Evolutionary conservation across 2,888 invertebrate genomes (phyloP), one percentile per base, ranked within the genome.

Genomic region (Hermaeophaga mercurialis): DNA sequence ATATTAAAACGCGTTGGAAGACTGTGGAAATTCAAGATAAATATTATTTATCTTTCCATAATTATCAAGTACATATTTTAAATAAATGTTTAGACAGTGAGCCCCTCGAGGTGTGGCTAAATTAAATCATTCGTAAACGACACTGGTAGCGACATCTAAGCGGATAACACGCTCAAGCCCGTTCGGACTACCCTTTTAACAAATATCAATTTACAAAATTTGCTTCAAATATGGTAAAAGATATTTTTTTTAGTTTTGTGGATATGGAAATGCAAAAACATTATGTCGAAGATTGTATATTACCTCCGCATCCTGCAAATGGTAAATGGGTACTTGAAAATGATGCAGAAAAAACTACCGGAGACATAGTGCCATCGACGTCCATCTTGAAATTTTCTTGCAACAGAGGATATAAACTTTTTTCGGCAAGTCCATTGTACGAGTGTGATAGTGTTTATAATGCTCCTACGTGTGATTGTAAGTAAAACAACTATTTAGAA

Each of bases 291-390:
- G 60, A 62, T 8, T 63, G 63, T 22, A 19, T 38, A 9, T 24
- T 63, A 44, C 63, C 63, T n/a, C 44, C 52, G n/a, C 50, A 48
- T 12, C 63, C 63, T 1, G 17, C 46, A 39, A 59, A 63, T 22
- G 63, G 63, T 3, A 26, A 17, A 36, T 63, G 60, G 59, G 14
- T 17, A 7, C 7, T 54, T 8, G 33, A 44, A 24, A 48, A 56
- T 19, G 46, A 26, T 4, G 41, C 52, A 8, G 28, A 55, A n/a
- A 47, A 31, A 36, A 26, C 31, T 11, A 61, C 63, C 6, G 59
- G 61, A n/a, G 47, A 55, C 1, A 33, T 41, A 6, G 58, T 58
- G 18, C 24, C 46, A 1, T 36, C 44, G 3, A 54, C 49, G 1
- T 56, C 58, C 6, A 28, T 61, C 2, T 22, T 63, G 2, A 52